Evolutionary conservation across 2,888 invertebrate genomes (phyloP).

Genomic region (Hydriomena furcata): DNA sequence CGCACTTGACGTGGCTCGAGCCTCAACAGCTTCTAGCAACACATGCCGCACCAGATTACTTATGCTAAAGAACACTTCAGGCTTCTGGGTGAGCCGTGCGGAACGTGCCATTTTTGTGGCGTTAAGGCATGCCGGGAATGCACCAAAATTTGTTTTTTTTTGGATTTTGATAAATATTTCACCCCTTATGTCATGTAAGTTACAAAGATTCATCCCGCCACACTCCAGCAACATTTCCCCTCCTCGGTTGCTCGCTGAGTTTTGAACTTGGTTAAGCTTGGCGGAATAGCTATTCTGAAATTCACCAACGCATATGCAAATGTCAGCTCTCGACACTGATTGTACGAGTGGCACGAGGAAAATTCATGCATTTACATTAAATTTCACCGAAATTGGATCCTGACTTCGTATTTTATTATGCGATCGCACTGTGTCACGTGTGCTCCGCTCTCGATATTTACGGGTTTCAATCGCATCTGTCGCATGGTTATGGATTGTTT

Average conservation of each 20-base stretch:
- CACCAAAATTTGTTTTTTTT: slow-evolving; percentile 55
- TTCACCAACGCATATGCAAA: slow-evolving; percentile 81
- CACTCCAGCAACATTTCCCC: slow-evolving; percentile 62
- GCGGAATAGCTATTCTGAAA: slow-evolving; percentile 77
- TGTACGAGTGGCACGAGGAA: slow-evolving; percentile 79
- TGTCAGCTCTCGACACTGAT: slow-evolving; percentile 82
- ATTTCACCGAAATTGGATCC: slow-evolving; percentile 78
- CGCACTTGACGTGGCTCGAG: slow-evolving; percentile 60
- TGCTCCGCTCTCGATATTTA: slow-evolving; percentile 66
- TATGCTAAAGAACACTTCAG: slow-evolving; percentile 52
- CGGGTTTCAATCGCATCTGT: slow-evolving; percentile 74
- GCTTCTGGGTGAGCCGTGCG: slow-evolving; percentile 44
- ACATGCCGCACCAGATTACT: slow-evolving; percentile 61
- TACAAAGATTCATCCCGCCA: slow-evolving; percentile 59
- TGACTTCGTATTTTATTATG: slow-evolving; percentile 71
- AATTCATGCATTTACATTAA: slow-evolving; percentile 83
- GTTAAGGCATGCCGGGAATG: slow-evolving; percentile 46
- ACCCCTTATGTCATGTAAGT: slow-evolving; percentile 52
- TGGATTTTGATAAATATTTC: slow-evolving; percentile 47
- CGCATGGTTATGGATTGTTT: slow-evolving; percentile 40
- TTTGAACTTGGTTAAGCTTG: slow-evolving; percentile 78
- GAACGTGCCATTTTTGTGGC: slow-evolving; percentile 51
- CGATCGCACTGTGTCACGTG: slow-evolving; percentile 67
- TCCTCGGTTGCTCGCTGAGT: slow-evolving; percentile 66
- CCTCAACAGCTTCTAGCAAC: slow-evolving; percentile 51